phyloP scores from a whole-genome alignment of 2,113 vertebrate species.

The Poeciliopsis occidentalis region DNA sequence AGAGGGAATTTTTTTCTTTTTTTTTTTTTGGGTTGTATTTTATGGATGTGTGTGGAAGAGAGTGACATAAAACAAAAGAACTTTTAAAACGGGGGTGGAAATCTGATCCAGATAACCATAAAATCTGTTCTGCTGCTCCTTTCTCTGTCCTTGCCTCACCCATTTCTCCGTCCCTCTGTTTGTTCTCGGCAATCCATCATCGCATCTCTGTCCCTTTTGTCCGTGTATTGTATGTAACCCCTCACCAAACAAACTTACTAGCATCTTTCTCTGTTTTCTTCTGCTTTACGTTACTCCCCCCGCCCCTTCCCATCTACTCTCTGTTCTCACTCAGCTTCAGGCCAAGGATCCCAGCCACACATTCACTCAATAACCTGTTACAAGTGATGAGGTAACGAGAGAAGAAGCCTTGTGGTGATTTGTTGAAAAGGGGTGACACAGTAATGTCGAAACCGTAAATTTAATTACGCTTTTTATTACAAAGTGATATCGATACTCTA shows the following conservation, averaged over 20 bases:
- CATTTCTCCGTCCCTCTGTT: constrained; percentile 10
- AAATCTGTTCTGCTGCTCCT: constrained; percentile 29
- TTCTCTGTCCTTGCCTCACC: constrained; percentile 16
- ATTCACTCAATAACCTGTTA: constrained; percentile 2
- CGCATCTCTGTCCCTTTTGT: not conserved
- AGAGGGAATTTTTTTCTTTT: constrained; percentile 4
- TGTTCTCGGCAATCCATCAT: not conserved
- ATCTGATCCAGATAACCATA: constrained; percentile 60
- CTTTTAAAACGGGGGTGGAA: constrained; percentile 62
- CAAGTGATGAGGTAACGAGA: constrained; percentile 51
- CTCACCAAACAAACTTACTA: not conserved
- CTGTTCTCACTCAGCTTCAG: constrained; percentile 37
- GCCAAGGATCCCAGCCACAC: constrained; percentile 54
- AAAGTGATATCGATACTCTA: not conserved
- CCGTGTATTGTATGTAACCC: not conserved
- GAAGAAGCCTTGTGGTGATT: constrained; percentile 20
- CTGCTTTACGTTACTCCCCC: not conserved
- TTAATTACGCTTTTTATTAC: not conserved
- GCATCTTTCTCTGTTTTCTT: not conserved
- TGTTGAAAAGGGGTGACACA: not conserved
- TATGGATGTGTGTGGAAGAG: constrained; percentile 25
- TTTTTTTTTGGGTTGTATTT: not conserved
- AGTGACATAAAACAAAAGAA: constrained; percentile 49
- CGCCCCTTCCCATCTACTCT: constrained; percentile 1
- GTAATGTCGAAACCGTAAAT: not conserved